Conservation (phyloP, 53 echinoderm and acorn worm genomes). For the Henricia sp. region DNA sequence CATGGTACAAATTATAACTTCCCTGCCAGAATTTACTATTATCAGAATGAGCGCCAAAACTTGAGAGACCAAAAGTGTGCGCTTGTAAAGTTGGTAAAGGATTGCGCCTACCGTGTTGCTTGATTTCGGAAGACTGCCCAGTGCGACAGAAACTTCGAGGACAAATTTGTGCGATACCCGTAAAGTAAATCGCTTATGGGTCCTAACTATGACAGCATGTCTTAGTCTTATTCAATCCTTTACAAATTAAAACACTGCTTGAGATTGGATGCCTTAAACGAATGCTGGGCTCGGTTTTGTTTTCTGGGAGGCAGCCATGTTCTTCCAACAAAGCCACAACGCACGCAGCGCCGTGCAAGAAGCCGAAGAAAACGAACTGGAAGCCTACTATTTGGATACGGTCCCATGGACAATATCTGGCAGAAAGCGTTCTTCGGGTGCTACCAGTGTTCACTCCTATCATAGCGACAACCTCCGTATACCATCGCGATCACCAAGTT, state of each 20-base stretch:
- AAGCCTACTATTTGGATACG: slow-evolving; percentile 10
- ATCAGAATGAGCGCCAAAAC: too few species aligned
- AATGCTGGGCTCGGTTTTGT: not conserved
- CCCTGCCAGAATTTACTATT: too few species aligned
- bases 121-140: too few species aligned
- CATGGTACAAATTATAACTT: too few species aligned
- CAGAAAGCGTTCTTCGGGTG: slow-evolving; percentile 34
- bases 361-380: slow-evolving; percentile 23
- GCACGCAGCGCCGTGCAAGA: slow-evolving; percentile 40
- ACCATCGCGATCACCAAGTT: not conserved
- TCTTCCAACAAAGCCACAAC: slow-evolving; percentile 48
- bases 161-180: too few species aligned
- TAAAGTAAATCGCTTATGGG: too few species aligned
- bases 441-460: slow-evolving; percentile 11
- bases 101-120: too few species aligned
- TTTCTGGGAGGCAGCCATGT: slow-evolving; percentile 17
- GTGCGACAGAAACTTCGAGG: too few species aligned
- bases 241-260: not conserved
- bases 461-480: not conserved
- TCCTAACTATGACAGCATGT: too few species aligned
- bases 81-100: too few species aligned
- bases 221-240: not conserved
- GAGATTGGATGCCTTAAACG: too few species aligned
- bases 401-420: slow-evolving; percentile 22
- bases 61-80: too few species aligned